These are phyloP conservation scores for Argyresthia goedartella DNA, from an alignment of 2,888 invertebrate species.

Conservation along the genomic window DNA sequence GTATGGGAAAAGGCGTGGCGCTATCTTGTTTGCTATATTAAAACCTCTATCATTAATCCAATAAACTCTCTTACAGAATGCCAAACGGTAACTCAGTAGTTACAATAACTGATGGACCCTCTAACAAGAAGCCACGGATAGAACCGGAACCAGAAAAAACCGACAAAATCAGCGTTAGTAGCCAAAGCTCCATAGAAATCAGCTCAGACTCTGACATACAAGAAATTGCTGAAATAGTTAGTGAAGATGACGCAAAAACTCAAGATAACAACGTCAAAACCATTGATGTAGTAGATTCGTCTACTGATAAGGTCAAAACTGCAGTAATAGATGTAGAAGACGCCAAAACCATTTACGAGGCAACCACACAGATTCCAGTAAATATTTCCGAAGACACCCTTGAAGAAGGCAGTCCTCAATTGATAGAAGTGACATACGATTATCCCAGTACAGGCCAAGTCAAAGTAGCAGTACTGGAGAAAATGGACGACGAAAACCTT, in stretches of 20 bases:
- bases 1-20: too few relatives aligned
- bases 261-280: background rate
- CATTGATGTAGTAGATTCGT: background rate
- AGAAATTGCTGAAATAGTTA: background rate
- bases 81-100: constrained; percentile 20
- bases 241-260: background rate
- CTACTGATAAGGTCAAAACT: background rate
- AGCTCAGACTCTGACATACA: constrained; percentile 26
- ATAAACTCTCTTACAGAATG: constrained; percentile 22
- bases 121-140: constrained; percentile 31
- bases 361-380: constrained; percentile 33
- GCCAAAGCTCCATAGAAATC: constrained; percentile 36
- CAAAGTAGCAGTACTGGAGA: constrained; percentile 34
- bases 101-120: constrained; percentile 37
- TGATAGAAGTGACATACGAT: constrained; percentile 45
- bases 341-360: constrained; percentile 27
- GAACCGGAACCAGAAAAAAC: constrained; percentile 21
- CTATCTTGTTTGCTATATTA: too few relatives aligned
- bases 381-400: constrained; percentile 26
- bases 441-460: constrained; percentile 26
- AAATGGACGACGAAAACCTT: constrained; percentile 42
- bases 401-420: constrained; percentile 28
- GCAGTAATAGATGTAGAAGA: background rate
- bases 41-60: background rate
- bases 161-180: constrained; percentile 48